Evolutionary conservation across 2,797 vertebrate genomes (phyloP).

Genomic region (Poecile montanus): DNA sequence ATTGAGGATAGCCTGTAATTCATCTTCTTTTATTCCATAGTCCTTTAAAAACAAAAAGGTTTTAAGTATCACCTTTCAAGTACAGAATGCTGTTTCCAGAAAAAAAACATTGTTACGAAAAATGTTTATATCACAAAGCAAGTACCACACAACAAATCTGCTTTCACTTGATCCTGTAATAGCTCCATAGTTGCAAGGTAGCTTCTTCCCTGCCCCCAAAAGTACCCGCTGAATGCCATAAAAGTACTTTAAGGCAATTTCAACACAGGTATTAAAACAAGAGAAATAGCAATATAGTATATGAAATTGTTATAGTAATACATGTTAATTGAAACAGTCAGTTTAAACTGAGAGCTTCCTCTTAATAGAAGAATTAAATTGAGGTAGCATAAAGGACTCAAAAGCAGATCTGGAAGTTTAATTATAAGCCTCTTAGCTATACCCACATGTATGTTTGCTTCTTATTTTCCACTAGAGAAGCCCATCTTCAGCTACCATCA

Average conservation of each 20-base stretch:
- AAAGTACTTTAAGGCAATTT: neutral
- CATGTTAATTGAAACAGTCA: neutral
- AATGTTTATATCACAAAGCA: neutral
- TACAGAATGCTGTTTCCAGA: neutral
- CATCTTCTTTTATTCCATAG: conserved; percentile 94
- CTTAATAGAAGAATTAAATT: neutral
- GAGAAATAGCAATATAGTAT: neutral
- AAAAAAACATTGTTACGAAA: neutral
- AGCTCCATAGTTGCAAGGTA: neutral
- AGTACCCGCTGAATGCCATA: neutral
- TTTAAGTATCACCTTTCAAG: neutral
- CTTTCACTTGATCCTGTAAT: neutral
- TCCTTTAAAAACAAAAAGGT: conserved; percentile 80
- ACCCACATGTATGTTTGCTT: neutral
- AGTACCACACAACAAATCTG: neutral
- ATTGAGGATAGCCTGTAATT: conserved; percentile 96
- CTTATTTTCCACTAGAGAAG: neutral
- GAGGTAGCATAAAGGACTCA: neutral
- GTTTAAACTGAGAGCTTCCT: neutral
- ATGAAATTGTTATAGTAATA: neutral
- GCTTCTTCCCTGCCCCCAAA: neutral
- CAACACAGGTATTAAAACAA: neutral
- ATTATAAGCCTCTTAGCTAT: neutral
- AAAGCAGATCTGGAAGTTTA: neutral
- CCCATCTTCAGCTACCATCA: neutral